Evolutionary conservation across 2,888 invertebrate species (phyloP).

Genomic region (Gasteruption jaculator): DNA sequence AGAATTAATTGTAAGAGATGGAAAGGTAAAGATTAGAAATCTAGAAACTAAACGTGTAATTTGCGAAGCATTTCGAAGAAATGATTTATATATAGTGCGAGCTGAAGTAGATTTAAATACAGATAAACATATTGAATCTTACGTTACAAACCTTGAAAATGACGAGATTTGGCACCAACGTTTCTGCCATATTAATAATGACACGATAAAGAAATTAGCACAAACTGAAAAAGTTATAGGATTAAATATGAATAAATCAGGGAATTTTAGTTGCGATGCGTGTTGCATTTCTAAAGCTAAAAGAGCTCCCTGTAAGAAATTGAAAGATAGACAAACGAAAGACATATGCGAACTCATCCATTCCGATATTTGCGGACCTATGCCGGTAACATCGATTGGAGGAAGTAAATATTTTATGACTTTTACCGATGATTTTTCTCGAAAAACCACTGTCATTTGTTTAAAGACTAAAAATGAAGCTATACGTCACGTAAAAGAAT

Average conservation of each 20-base stretch:
- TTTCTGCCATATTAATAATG: slow-evolving; percentile 8
- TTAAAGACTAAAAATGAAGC: slow-evolving; percentile 15
- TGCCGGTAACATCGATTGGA: slow-evolving; percentile 5
- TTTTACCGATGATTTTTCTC: slow-evolving; percentile 16
- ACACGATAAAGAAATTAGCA: slow-evolving; percentile 1
- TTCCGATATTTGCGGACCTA: slow-evolving; percentile 10
- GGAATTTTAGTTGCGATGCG: not conserved
- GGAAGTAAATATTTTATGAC: slow-evolving; percentile 15
- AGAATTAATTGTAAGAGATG: slow-evolving; percentile 3
- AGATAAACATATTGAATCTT: not conserved
- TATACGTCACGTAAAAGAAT: slow-evolving; percentile 7
- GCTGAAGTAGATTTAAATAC: not conserved
- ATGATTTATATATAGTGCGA: slow-evolving; percentile 6
- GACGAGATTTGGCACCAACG: slow-evolving; percentile 10
- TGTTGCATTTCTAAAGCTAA: slow-evolving; percentile 11
- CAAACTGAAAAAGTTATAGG: not conserved
- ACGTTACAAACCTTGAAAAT: too few relatives aligned
- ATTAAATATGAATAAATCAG: slow-evolving; percentile 1
- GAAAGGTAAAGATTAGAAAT: slow-evolving; percentile 5
- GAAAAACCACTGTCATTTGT: slow-evolving; percentile 8
- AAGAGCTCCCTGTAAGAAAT: slow-evolving; percentile 3
- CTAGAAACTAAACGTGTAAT: not conserved
- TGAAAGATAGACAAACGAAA: slow-evolving; percentile 1
- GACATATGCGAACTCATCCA: slow-evolving; percentile 4
- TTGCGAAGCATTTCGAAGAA: slow-evolving; percentile 2